Conservation (phyloP, 2,888 invertebrate genomes). For the Xestia sexstrigata region DNA sequence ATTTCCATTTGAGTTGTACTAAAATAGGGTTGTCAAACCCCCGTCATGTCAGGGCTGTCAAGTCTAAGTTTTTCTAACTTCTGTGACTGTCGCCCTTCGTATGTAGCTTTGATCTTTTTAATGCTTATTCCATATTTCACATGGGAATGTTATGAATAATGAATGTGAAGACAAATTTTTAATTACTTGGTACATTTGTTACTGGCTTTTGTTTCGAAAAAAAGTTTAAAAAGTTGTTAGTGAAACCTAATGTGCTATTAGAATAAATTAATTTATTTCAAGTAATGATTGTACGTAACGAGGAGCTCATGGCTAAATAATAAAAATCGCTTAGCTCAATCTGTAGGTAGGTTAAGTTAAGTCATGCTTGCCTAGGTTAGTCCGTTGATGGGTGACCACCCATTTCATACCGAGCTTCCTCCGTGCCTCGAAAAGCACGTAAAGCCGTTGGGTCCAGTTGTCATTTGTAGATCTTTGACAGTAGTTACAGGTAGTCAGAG, state of each 20-base stretch:
- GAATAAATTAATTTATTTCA: background rate
- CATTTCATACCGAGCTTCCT: no score
- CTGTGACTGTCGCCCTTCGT: slow-evolving; percentile 72
- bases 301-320: no score
- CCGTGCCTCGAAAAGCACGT: no score
- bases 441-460: no score
- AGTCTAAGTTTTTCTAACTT: slow-evolving; percentile 69
- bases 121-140: slow-evolving; percentile 71
- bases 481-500: no score
- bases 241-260: background rate
- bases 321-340: no score
- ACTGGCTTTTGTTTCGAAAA: slow-evolving; percentile 28
- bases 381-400: no score
- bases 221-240: background rate
- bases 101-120: slow-evolving; percentile 73
- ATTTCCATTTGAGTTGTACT: slow-evolving; percentile 66
- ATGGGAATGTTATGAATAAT: slow-evolving; percentile 70
- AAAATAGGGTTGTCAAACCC: slow-evolving; percentile 79
- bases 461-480: no score
- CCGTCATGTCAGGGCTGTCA: slow-evolving; percentile 69
- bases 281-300: no score
- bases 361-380: no score
- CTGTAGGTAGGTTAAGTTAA: no score
- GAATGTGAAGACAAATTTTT: slow-evolving; percentile 60
- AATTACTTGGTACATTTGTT: slow-evolving; percentile 48